phyloP scores from a whole-genome alignment of 2,113 vertebrate species.

The Brachirus orientalis region DNA sequence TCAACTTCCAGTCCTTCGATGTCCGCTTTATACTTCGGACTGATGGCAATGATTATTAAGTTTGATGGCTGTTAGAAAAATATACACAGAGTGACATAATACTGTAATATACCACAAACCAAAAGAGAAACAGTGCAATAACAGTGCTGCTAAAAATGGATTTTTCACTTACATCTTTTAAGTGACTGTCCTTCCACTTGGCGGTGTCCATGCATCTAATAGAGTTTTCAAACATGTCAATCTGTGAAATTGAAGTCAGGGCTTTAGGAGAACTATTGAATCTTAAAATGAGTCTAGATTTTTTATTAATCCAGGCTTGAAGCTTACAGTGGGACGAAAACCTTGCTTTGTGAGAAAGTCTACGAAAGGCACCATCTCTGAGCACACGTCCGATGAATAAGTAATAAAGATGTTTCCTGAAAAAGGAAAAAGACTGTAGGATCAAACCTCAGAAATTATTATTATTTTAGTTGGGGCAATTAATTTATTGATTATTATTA shows the following conservation, averaged over 20 bases:
- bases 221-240: constrained; percentile 87
- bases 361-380: constrained; percentile 66
- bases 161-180: constrained; percentile 87
- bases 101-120: not conserved
- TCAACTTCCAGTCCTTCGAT: constrained; percentile 86
- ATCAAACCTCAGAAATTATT: too few relatives aligned
- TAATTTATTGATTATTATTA: too few relatives aligned
- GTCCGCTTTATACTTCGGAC: constrained; percentile 92
- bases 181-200: constrained; percentile 90
- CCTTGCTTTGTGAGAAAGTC: constrained; percentile 72
- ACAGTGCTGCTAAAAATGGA: too few relatives aligned
- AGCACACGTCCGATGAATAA: constrained; percentile 64
- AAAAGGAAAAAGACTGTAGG: not conserved
- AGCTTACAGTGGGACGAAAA: constrained; percentile 66
- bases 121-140: not conserved
- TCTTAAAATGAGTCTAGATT: not conserved
- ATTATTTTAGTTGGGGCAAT: not conserved
- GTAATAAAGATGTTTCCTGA: constrained; percentile 75
- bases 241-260: constrained; percentile 73
- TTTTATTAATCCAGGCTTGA: too few relatives aligned
- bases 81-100: not conserved
- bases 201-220: constrained; percentile 88
- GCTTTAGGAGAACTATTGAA: not conserved
- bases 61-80: constrained; percentile 83
- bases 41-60: constrained; percentile 92